phyloP scores from a whole-genome alignment of 2,113 vertebrate genomes.

The Accipiter cooperii region DNA sequence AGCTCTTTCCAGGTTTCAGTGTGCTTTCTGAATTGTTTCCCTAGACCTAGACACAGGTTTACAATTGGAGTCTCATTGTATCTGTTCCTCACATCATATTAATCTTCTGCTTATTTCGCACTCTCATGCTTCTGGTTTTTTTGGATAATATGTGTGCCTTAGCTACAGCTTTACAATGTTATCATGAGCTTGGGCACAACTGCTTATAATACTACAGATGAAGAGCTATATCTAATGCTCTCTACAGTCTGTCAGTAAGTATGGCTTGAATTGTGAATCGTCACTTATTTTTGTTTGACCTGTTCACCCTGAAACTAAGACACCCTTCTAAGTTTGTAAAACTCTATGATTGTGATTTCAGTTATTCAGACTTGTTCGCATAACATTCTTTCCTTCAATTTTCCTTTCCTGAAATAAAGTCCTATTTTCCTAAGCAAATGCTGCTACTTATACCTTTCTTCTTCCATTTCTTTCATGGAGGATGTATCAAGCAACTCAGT shows the following conservation, averaged over 20 bases:
- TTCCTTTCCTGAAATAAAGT: not conserved
- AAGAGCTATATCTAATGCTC: not conserved
- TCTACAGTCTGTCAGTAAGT: not conserved
- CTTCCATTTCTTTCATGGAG: not conserved
- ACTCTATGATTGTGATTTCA: not conserved
- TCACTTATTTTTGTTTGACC: not conserved
- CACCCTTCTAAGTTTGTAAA: not conserved
- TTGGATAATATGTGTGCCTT: not conserved
- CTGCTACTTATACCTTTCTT: not conserved
- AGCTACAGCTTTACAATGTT: not conserved
- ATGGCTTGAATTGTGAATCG: not conserved
- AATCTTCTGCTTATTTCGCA: not conserved
- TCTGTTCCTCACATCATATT: not conserved
- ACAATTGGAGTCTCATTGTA: not conserved
- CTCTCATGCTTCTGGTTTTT: not conserved
- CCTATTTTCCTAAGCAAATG: not conserved
- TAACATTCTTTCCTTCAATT: not conserved
- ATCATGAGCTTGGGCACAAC: not conserved
- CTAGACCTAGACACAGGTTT: not conserved
- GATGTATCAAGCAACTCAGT: not conserved
- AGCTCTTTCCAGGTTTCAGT: not conserved
- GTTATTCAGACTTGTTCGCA: not conserved
- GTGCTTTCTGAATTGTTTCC: not conserved
- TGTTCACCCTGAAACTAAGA: not conserved
- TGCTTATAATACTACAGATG: not conserved